A percentile compares a stretch with the other conserved stretches of the same genome.
Conservation (phyloP, 2,888 invertebrate genomes). For the Itoplectis maculator region DNA sequence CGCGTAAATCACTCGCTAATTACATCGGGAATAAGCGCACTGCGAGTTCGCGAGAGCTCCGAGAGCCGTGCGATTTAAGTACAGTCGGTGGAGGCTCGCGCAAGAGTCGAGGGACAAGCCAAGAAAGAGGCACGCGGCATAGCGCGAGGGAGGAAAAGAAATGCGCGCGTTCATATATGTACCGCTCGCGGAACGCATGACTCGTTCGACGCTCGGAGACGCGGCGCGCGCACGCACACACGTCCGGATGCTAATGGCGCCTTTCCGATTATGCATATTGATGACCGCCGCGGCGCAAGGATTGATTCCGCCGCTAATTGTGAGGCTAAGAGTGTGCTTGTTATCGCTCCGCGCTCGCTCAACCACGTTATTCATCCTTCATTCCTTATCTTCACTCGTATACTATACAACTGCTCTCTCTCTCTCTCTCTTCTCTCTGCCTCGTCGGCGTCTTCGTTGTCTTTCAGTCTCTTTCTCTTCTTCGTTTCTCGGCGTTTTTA, state of each 20-base stretch:
- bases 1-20: constrained; percentile 78
- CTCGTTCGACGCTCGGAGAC: no score
- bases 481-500: constrained; percentile 32
- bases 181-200: constrained; percentile 19
- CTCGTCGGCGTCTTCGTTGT: constrained; percentile 51
- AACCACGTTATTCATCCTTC: constrained; percentile 68
- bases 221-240: constrained; percentile 51
- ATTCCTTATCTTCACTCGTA: constrained; percentile 64
- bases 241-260: constrained; percentile 75
- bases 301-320: constrained; percentile 80
- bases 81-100: constrained; percentile 4
- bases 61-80: constrained; percentile 12
- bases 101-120: constrained; percentile 14
- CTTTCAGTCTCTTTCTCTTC: constrained; percentile 41
- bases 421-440: constrained; percentile 43
- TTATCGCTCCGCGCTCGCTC: constrained; percentile 71
- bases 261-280: constrained; percentile 78
- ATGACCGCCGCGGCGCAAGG: constrained; percentile 73
- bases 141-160: constrained; percentile 28
- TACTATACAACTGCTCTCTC: constrained; percentile 62
- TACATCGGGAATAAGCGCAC: constrained; percentile 74
- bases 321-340: constrained; percentile 75
- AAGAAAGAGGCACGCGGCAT: constrained; percentile 17
- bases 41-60: neutral
- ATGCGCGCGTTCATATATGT: neutral